Base-by-base conservation (phyloP, 2,113 vertebrate species). In the Tetrax tetrax region DNA sequence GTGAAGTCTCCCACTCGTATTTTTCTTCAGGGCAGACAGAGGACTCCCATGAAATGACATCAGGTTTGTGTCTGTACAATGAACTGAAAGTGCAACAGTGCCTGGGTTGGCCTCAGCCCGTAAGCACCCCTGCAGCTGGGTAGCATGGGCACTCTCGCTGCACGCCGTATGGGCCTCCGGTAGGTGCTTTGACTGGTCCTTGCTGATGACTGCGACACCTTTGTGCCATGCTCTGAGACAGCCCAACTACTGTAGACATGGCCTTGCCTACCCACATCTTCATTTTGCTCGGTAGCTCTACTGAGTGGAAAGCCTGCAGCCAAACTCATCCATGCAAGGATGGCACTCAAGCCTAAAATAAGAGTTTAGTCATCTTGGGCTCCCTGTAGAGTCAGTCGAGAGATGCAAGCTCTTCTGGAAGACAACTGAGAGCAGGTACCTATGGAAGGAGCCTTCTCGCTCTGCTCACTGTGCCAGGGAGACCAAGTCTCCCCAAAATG, bases 161-260 rank as follows among this genome's bases (percentile, higher is more conserved):
- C 6, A 27, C 8, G 6, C 12, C 1, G 0, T 43, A 25, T 0
- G 2, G 38, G 35, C 43, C 31, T n/a, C 1, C 0, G 15, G 29
- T 21, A 14, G 13, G 24, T 17, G 17, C 37, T 66, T n/a, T 33
- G 54, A 15, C 28, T 38, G 59, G 12, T 83, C 47, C 27, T 61
- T 48, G n/a, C 68, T 50, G 69, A 12, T 54, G 20, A 13, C 61
- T 6, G 10, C 2, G 47, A 43, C 19, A 28, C 18, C 9, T 35
- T 29, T 20, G 4, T 59, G 68, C 43, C 80, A 2, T 15, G 37
- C 9, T 51, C 33, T 13, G 60, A 63, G 35, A 19, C 5, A 75
- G 29, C 25, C 24, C 16, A 59, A 3, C 25, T 65, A 11, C 56
- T 48, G 15, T 29, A 76, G 51, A 3, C 6, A 1, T 14, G 17